Base-by-base conservation (phyloP, 2,888 invertebrate species). In the Ormyrus rosae region DNA sequence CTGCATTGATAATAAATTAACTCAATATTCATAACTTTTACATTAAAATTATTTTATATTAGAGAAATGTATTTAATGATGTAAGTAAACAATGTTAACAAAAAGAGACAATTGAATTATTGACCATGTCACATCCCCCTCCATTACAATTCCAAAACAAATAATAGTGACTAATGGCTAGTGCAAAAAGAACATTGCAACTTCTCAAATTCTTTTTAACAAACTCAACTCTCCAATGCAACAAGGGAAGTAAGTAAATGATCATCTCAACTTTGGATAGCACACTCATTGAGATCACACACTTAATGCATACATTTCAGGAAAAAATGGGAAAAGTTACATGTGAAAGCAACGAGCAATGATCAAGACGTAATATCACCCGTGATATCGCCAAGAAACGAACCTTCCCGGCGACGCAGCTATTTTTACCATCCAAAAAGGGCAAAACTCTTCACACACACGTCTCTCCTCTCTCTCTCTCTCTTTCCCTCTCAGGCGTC, bases 361-460 rank as follows among this genome's bases (percentile, higher is more conserved):
- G 65, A 75, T 75, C 74, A 65, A 58, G 58, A 5, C 65, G 5
- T 34, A 34, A 34, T 34, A 34, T 34, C 34, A 34, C 34, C 34
- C 45, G 50, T 65, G 51, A 76, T 71, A 76, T 63, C 46, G 50
- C 56, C 56, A 71, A 34, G 58, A 46, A 63, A 56, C 56, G 56
- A 68, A 68, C 9, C 76, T 80, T 80, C 72, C 69, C 71, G 67
- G 61, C 80, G 71, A 76, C 68, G 63, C 46, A 67, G 75, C 76
- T 80, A 80, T 80, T 80, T 80, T 80, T 80, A 76, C 50, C 71
- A 46, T 68, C 67, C 76, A 71, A 80, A 80, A 76, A 80, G 76
- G 76, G 55, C 67, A 76, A 76, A 75, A 76, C 71, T 76, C 56
- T 61, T 78, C 56, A 72, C 67, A 55, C n/a, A 45, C 58, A 68